These are phyloP conservation scores for Hydrotaea cyrtoneurina DNA, from an alignment of 2,888 invertebrate genomes.

Conservation along the genomic window DNA sequence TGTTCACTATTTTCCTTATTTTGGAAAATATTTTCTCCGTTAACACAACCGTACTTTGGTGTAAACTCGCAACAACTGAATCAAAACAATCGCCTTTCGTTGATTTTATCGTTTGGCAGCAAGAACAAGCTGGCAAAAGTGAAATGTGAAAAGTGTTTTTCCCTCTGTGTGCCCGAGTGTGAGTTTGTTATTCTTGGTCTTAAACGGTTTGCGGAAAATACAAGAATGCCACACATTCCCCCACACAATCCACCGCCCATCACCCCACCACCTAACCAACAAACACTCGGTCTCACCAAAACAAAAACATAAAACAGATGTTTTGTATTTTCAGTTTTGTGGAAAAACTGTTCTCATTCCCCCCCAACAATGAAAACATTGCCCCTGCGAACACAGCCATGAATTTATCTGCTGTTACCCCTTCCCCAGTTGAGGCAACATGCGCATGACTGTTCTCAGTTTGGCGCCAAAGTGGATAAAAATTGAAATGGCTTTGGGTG, in stretches of 20 bases:
- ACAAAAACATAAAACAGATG: slow-evolving; percentile 61
- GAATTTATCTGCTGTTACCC: slow-evolving; percentile 50
- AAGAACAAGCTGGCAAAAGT: slow-evolving; percentile 6
- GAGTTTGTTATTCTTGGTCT: slow-evolving; percentile 9
- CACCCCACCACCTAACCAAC: neutral
- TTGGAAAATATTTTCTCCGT: slow-evolving; percentile 18
- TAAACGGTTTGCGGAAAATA: slow-evolving; percentile 38
- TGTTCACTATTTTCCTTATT: neutral
- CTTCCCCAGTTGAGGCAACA: neutral
- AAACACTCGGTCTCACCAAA: slow-evolving; percentile 27
- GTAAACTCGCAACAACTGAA: slow-evolving; percentile 78
- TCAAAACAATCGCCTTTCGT: slow-evolving; percentile 76
- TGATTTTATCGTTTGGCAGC: slow-evolving; percentile 74
- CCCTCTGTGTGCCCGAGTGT: neutral
- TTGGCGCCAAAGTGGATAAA: slow-evolving; percentile 48
- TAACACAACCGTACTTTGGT: slow-evolving; percentile 71
- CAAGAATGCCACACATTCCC: slow-evolving; percentile 50
- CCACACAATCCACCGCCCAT: neutral
- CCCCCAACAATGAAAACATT: slow-evolving; percentile 29
- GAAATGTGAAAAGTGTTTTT: slow-evolving; percentile 1
- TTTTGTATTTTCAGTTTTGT: slow-evolving; percentile 23
- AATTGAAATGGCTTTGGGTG: slow-evolving; percentile 1
- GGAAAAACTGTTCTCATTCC: slow-evolving; percentile 45
- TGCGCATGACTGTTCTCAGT: slow-evolving; percentile 54
- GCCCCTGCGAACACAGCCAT: slow-evolving; percentile 13